Base-by-base conservation (phyloP, 2,888 invertebrate genomes). In the Melitaea athalia region DNA sequence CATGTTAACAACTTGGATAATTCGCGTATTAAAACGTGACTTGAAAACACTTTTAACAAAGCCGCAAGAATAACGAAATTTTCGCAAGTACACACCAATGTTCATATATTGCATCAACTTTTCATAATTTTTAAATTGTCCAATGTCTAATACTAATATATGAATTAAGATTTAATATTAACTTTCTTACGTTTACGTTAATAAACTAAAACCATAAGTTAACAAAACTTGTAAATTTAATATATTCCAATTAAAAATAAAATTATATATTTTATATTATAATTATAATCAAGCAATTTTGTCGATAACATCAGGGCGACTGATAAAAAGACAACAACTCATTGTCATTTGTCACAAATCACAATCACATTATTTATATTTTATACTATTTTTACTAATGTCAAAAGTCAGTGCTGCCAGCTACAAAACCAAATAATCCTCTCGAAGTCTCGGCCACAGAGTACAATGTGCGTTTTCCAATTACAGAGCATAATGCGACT, bases 1-100 rank as follows among this genome's bases (percentile, higher is more conserved):
- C 99, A 99, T 99, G 72, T 78, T 89, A 31, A 74, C 81, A 66
- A 80, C 74, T 79, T 78, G 83, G 68, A 72, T 75, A 65, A 73
- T 77, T 59, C 65, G 76, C 67, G 77, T 78, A 71, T 76, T 75
- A 66, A 75, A 76, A 73, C 75, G 77, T 70, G 77, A 71, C 73
- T 75, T 74, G 69, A 72, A 79, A 70, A 83, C 74, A 75, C 68
- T 78, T 75, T 75, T 79, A 8, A 75, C 63, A 67, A 77, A 68
- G 69, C 72, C 72, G 68, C 75, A 47, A 75, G 71, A 69, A 67
- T 68, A 76, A 74, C 72, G 72, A 70, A 79, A 75, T 67, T 71
- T 74, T 68, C 62, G 70, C 38, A 74, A 59, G 66, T 69, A 61
- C 63, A 70, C 75, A 64, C 72, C 67, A 75, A 74, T 67, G 73